Evolutionary conservation across 2,113 vertebrate genomes (phyloP), one percentile per base, ranked within the genome.

Genomic region (Columba janthina): DNA sequence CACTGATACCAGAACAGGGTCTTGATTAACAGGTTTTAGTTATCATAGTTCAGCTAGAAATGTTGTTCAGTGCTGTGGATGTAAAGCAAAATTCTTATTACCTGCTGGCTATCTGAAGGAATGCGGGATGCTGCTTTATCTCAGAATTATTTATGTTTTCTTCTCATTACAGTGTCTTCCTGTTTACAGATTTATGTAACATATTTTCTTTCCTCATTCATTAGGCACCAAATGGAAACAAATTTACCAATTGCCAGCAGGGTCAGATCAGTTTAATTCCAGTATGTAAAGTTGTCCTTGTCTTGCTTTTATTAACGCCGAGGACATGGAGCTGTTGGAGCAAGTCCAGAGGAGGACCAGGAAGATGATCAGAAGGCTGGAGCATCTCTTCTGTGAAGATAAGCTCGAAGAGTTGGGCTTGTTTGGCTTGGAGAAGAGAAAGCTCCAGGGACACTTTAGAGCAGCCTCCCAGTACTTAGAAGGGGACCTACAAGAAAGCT

Each of bases 191-290:
- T 83, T 88, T 81, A 60, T 75, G 65, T 78, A 95, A 53, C 84
- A 38, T 87, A 91, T 90, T 93, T 95, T 85, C 56, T 91, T 91
- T 91, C 67, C 60, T 93, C 74, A 90, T 91, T 89, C 81, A 90
- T 93, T 96, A 96, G 88, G 66, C 56, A 85, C n/a, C 46, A 90
- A 85, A 92, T 77, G 60, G 85, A 94, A 94, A 92, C 88, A 93
- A 54, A 92, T 90, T 90, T 88, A 36, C 78, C 51, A 91, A 73
- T 95, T 93, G 81, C 36, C 0, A 0, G 24, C 25, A 34, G 28
- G 91, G 85, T 82, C 81, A 75, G 53, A 93, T 89, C 54, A 60
- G 40, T 66, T 96, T 77, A 83, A 83, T 79, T 92, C 36, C 46
- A 73, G 50, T 2, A 10, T 60, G 38, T 34, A 48, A 83, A 89